Percentiles rank a stretch among this genome's conserved stretches.
These are phyloP conservation scores for Chloebia gouldiae DNA, from an alignment of 2,113 vertebrate genomes.

Conservation along the genomic window DNA sequence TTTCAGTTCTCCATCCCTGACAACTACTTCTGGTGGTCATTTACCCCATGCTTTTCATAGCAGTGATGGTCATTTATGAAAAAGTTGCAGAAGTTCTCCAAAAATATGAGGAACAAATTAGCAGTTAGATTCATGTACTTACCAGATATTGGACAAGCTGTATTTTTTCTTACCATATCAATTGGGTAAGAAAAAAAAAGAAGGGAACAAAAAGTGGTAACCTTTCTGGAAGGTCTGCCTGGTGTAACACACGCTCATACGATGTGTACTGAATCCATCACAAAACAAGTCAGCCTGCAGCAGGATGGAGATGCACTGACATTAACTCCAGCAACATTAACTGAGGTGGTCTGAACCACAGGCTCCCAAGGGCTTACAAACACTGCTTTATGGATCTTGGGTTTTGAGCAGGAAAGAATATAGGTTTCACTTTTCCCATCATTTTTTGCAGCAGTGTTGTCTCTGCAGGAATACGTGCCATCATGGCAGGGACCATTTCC, in stretches of 20 bases:
- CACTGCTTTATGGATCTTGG: neutral
- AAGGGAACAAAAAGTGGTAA: neutral
- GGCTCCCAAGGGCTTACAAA: neutral
- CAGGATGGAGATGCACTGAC: neutral
- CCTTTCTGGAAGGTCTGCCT: neutral
- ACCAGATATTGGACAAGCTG: neutral
- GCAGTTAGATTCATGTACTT: neutral
- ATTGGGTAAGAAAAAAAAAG: fast-evolving
- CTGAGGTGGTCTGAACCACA: neutral
- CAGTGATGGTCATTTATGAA: neutral
- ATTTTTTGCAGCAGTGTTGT: neutral
- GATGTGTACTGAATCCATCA: neutral
- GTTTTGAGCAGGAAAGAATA: neutral
- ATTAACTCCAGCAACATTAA: neutral
- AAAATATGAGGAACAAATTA: neutral
- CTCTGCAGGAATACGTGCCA: neutral
- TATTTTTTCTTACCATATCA: neutral
- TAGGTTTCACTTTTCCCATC: neutral
- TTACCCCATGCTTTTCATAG: neutral
- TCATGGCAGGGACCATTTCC: neutral
- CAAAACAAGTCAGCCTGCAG: neutral
- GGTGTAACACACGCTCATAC: neutral
- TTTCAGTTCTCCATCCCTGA: neutral
- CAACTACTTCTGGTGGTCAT: neutral
- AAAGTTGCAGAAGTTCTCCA: neutral